phyloP scores from a whole-genome alignment of 2,797 vertebrate genomes.

The Paedocypris micromegethes region DNA sequence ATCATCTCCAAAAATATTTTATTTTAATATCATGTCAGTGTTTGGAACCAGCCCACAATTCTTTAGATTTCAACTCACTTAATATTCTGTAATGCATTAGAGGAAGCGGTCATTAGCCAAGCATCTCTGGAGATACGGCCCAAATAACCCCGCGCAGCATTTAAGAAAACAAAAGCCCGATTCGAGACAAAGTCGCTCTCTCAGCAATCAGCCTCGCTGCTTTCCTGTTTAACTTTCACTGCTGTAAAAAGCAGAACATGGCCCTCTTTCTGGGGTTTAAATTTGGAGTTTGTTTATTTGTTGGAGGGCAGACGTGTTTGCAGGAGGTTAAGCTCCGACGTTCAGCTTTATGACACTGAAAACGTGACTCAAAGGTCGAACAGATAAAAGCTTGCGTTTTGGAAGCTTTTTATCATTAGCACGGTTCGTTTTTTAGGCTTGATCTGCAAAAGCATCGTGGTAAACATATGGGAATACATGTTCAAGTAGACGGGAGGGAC shows the following conservation, averaged over 20 bases:
- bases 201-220: constrained; percentile 26
- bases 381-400: no score
- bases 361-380: no score
- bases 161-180: constrained; percentile 23
- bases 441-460: constrained; percentile 11
- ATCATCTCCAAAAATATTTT: no score
- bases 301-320: constrained; percentile 39
- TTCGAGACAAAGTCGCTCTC: constrained; percentile 30
- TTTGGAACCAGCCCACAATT: no score
- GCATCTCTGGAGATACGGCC: constrained; percentile 25
- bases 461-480: constrained; percentile 31
- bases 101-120: constrained; percentile 35
- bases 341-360: no score
- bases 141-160: constrained; percentile 5
- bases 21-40: no score
- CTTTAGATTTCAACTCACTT: not conserved
- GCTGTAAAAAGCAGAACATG: constrained; percentile 43
- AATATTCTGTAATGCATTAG: constrained; percentile 2
- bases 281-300: constrained; percentile 52
- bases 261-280: constrained; percentile 15
- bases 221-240: constrained; percentile 48
- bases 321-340: not conserved
- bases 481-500: constrained; percentile 28
- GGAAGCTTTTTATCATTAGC: no score
- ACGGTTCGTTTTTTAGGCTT: constrained; percentile 5